phyloP scores from a whole-genome alignment of 2,113 vertebrate genomes.

The Larimichthys crocea region DNA sequence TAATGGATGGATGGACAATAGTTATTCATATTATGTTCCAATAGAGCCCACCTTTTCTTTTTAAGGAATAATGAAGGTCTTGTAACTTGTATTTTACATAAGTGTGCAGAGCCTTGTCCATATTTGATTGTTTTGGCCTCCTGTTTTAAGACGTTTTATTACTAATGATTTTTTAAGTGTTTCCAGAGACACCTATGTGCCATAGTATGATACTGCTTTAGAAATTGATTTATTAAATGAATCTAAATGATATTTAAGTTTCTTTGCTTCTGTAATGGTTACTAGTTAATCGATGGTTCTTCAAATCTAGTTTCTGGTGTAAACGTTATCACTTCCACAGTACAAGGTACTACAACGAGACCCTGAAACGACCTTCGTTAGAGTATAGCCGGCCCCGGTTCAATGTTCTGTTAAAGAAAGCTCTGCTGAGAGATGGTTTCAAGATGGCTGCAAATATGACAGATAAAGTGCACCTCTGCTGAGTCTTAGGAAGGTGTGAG shows the following conservation, averaged over 20 bases:
- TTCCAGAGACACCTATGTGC: background rate
- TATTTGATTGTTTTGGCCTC: no score
- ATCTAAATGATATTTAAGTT: background rate
- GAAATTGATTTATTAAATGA: background rate
- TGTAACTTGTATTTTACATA: no score
- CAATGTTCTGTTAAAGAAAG: constrained; percentile 13
- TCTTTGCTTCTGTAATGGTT: background rate
- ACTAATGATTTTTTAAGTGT: no score
- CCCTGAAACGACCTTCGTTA: constrained; percentile 4
- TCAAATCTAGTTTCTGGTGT: constrained; percentile 10
- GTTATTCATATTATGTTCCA: no score
- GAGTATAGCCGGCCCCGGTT: background rate
- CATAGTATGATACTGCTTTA: background rate
- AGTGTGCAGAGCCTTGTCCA: no score
- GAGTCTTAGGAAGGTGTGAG: constrained; percentile 54
- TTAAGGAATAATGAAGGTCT: background rate
- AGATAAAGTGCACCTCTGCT: constrained; percentile 42
- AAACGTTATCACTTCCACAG: constrained; percentile 19
- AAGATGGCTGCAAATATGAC: constrained; percentile 49
- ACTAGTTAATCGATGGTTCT: constrained; percentile 1
- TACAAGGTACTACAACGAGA: constrained; percentile 16
- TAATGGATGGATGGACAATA: no score
- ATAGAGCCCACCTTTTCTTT: no score
- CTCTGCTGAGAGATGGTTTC: constrained; percentile 46
- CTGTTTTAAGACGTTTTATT: no score